These are phyloP conservation scores for Pachyseris speciosa DNA, from an alignment of 64 coral and sea anemone genomes.

Conservation along the genomic window DNA sequence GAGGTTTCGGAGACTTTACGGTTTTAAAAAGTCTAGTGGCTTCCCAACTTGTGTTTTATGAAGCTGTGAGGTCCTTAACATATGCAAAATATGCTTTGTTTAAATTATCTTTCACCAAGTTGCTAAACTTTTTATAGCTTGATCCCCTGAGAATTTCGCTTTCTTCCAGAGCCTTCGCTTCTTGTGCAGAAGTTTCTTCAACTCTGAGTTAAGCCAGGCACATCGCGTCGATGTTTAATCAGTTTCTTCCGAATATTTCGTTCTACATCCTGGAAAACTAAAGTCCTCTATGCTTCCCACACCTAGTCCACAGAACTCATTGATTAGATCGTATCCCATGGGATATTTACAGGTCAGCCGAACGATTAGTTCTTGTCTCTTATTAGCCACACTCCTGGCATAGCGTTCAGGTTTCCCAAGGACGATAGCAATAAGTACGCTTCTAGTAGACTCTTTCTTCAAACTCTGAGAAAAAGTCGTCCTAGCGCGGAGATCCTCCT, in stretches of 20 bases:
- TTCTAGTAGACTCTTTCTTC: background rate
- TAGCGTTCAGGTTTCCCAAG: constrained; percentile 1
- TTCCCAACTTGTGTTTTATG: background rate
- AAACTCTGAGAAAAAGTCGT: background rate
- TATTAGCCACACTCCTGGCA: constrained; percentile 1
- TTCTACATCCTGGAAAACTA: background rate
- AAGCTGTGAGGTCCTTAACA: background rate
- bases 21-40: too few species aligned
- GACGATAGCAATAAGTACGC: background rate
- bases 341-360: background rate
- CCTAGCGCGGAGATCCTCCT: background rate
- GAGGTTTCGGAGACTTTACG: too few species aligned
- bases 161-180: constrained; percentile 5
- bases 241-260: background rate
- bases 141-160: constrained; percentile 8
- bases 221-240: background rate
- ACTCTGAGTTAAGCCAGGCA: background rate
- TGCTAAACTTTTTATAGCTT: background rate
- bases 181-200: background rate
- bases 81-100: background rate
- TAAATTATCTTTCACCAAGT: background rate
- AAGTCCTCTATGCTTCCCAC: background rate
- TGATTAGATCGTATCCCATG: constrained; percentile 2
- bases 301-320: background rate
- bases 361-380: background rate